Conservation (phyloP, 2,888 invertebrate genomes). For the Folsomia candida region DNA sequence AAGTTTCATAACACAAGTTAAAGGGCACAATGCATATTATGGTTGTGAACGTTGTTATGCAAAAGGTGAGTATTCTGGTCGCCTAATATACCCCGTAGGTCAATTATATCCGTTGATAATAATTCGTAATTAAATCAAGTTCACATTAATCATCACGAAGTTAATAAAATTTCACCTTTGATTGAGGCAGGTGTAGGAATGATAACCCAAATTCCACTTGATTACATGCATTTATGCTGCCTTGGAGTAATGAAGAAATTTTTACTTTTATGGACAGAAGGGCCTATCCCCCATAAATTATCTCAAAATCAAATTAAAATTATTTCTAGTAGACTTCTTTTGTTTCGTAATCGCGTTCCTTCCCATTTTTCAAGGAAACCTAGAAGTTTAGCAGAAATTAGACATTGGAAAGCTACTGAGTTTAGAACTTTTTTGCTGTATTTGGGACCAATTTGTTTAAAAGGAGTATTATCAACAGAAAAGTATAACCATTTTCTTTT, state of each 20-base stretch:
- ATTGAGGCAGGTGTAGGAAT: constrained; percentile 16
- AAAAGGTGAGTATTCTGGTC: constrained; percentile 12
- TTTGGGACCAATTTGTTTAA: not conserved
- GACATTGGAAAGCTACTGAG: not conserved
- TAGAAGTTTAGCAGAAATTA: not conserved
- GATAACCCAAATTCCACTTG: constrained; percentile 25
- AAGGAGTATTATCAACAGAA: not conserved
- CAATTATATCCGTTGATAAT: not conserved
- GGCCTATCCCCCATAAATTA: not conserved
- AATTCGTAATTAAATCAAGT: not conserved
- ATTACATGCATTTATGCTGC: constrained; percentile 39
- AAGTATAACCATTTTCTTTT: not conserved
- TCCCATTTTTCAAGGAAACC: not conserved
- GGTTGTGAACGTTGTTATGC: constrained; percentile 24
- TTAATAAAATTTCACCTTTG: constrained; percentile 15
- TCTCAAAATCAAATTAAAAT: not conserved
- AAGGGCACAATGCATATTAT: constrained; percentile 23
- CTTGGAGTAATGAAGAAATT: constrained; percentile 33
- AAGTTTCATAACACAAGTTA: constrained; percentile 5
- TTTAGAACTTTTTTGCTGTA: not conserved
- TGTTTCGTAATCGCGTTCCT: not conserved
- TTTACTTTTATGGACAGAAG: constrained; percentile 16
- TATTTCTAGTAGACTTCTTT: not conserved
- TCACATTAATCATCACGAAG: constrained; percentile 7
- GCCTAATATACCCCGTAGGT: constrained; percentile 15